Conservation (phyloP, 2,113 vertebrate genomes). For the Rhabdomys dilectus region DNA sequence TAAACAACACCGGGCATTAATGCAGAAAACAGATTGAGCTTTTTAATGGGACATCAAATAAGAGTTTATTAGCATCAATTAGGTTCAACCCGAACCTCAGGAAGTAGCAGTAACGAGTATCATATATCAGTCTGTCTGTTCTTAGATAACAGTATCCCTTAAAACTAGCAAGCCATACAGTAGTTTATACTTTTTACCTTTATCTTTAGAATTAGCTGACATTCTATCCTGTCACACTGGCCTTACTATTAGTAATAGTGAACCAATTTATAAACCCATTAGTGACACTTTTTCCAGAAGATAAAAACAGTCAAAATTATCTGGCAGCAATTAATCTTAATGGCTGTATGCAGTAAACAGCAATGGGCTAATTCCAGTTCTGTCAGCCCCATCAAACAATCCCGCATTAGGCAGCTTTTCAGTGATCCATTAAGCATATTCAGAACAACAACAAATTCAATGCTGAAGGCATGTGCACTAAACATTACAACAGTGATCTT, state of each 20-base stretch:
- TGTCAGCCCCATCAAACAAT: slow-evolving; percentile 94
- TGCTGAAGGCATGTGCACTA: slow-evolving; percentile 94
- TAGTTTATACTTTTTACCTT: slow-evolving; percentile 90
- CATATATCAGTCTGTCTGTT: slow-evolving; percentile 92
- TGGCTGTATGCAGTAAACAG: slow-evolving; percentile 96
- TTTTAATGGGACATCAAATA: slow-evolving; percentile 93
- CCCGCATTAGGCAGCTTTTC: slow-evolving; percentile 95
- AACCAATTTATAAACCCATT: slow-evolving; percentile 96
- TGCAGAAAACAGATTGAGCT: slow-evolving; percentile 91
- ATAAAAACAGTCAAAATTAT: slow-evolving; percentile 96
- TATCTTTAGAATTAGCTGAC: slow-evolving; percentile 91
- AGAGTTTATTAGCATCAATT: slow-evolving; percentile 93
- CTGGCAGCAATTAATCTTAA: slow-evolving; percentile 96
- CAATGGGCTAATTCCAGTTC: slow-evolving; percentile 95
- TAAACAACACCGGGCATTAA: slow-evolving; percentile 89
- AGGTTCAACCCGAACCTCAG: slow-evolving; percentile 90
- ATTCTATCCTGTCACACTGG: slow-evolving; percentile 90
- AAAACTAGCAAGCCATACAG: slow-evolving; percentile 90
- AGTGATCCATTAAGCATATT: slow-evolving; percentile 96
- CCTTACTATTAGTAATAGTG: slow-evolving; percentile 94
- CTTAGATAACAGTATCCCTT: slow-evolving; percentile 90
- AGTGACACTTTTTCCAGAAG: slow-evolving; percentile 94
- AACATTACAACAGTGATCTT: slow-evolving; percentile 97
- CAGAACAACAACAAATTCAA: slow-evolving; percentile 95
- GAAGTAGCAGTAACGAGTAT: slow-evolving; percentile 92